Percentiles rank a stretch among this genome's conserved stretches.
Evolutionary conservation across 2,888 invertebrate species (phyloP).

Genomic region (Drosophila percnosoma): DNA sequence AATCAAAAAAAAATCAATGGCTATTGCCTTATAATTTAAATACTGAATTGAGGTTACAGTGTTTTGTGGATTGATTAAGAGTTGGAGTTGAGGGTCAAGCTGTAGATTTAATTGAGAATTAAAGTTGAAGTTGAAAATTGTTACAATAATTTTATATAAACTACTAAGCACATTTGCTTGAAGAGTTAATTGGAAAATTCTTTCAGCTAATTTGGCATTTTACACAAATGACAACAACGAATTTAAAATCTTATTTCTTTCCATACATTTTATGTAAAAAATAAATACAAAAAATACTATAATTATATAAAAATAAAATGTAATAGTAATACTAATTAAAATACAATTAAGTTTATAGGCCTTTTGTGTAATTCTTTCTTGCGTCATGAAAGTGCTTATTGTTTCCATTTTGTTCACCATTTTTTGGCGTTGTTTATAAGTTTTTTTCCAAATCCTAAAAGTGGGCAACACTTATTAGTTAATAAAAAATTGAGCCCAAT

Average conservation of each 20-base stretch:
- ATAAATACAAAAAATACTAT: background rate
- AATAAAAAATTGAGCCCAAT: background rate
- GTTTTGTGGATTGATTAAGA: too few species aligned
- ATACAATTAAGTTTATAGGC: background rate
- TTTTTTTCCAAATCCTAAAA: background rate
- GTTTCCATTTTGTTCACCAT: background rate
- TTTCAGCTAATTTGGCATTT: background rate
- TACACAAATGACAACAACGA: background rate
- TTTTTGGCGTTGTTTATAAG: background rate
- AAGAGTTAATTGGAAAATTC: background rate
- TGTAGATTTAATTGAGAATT: background rate
- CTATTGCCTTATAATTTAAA: background rate
- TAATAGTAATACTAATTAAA: background rate
- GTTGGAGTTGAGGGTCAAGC: background rate
- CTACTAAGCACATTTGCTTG: background rate
- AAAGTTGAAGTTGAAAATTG: background rate
- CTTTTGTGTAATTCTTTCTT: background rate
- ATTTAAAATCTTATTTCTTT: background rate
- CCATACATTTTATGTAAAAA: background rate
- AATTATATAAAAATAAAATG: background rate
- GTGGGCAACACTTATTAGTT: background rate
- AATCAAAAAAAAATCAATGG: too few species aligned
- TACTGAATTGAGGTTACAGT: too few species aligned
- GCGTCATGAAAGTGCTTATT: background rate
- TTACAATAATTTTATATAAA: background rate